Conservation (phyloP, 1,140 invertebrate species). For the Limonius californicus region DNA sequence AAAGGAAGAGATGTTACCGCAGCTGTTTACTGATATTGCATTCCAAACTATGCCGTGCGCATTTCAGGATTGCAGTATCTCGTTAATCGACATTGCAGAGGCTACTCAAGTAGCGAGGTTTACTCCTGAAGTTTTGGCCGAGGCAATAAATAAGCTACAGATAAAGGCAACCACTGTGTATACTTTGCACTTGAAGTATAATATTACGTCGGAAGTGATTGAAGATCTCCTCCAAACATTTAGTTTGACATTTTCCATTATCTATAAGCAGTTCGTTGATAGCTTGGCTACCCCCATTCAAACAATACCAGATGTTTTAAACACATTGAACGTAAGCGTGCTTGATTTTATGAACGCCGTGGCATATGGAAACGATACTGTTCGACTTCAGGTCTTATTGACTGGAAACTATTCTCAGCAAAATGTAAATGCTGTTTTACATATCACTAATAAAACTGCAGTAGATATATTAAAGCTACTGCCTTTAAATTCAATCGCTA, state of each 20-base stretch:
- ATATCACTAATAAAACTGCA: not conserved
- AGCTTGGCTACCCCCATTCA: not conserved
- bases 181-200: not conserved
- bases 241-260: not conserved
- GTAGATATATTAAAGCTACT: not conserved
- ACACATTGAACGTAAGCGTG: not conserved
- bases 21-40: too few relatives aligned
- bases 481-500: not conserved
- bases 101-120: not conserved
- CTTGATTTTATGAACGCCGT: not conserved
- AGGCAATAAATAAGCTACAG: not conserved
- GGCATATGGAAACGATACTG: not conserved
- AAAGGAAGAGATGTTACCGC: too few relatives aligned
- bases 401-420: not conserved
- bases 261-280: not conserved
- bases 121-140: not conserved
- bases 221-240: not conserved
- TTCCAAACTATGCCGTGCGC: not conserved
- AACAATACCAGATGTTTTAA: not conserved
- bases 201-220: not conserved
- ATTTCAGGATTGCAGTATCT: not conserved
- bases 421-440: not conserved
- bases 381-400: not conserved
- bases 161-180: not conserved
- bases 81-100: not conserved